A percentile compares a stretch with the other conserved stretches of the same genome.
These are phyloP conservation scores for Hydroisotoma schaefferi DNA, from an alignment of 2,888 invertebrate genomes.

Conservation along the genomic window DNA sequence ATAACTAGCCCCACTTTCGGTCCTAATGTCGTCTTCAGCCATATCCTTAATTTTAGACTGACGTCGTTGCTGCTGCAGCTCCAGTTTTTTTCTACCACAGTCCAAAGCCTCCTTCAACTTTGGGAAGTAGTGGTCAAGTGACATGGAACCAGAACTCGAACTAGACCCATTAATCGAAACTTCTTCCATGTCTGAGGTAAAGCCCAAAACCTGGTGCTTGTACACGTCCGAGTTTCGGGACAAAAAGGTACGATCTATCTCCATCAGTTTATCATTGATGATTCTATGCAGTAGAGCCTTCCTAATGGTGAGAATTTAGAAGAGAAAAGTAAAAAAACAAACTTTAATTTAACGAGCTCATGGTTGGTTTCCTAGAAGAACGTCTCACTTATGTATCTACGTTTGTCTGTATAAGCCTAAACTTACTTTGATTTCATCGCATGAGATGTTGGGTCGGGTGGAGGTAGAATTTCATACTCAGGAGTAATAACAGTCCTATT, in stretches of 20 bases:
- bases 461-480: slow-evolving; percentile 40
- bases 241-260: slow-evolving; percentile 46
- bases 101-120: slow-evolving; percentile 44
- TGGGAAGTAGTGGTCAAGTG: slow-evolving; percentile 43
- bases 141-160: slow-evolving; percentile 32
- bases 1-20: not conserved
- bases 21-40: slow-evolving; percentile 1
- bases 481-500: slow-evolving; percentile 41
- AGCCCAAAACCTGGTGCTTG: slow-evolving; percentile 47
- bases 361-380: too few relatives aligned
- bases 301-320: slow-evolving; percentile 16
- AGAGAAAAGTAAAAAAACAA: not conserved
- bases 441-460: slow-evolving; percentile 31
- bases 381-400: too few relatives aligned
- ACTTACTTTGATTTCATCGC: slow-evolving; percentile 42
- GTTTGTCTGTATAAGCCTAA: too few relatives aligned
- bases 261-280: slow-evolving; percentile 48
- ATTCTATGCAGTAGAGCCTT: slow-evolving; percentile 48
- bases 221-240: slow-evolving; percentile 47
- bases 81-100: slow-evolving; percentile 34
- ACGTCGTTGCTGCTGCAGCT: not conserved
- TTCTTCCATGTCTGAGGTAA: slow-evolving; percentile 33
- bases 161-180: slow-evolving; percentile 26
- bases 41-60: slow-evolving; percentile 7
- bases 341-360: too few relatives aligned